Percentiles rank a stretch among this genome's conserved stretches.
phyloP scores from a whole-genome alignment of 2,797 vertebrate species.

The Intellagama lesueurii region DNA sequence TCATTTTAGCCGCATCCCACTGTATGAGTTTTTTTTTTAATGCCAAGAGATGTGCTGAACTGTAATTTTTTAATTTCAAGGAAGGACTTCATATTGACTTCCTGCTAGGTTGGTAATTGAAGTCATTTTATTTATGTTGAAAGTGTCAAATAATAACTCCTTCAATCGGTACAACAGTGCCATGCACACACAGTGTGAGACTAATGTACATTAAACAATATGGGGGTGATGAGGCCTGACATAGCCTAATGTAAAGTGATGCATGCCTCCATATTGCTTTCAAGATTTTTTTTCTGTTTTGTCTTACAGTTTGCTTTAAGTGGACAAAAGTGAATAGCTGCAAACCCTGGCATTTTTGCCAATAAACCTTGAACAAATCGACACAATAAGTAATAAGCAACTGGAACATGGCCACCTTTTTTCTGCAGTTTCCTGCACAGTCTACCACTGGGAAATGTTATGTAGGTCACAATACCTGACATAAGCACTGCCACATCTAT shows the following conservation, averaged over 20 bases:
- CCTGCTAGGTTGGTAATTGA: conserved; percentile 40
- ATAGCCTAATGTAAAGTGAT: conserved; percentile 40
- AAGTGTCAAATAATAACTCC: conserved; percentile 49
- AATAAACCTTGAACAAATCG: conserved; percentile 26
- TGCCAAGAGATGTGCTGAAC: conserved; percentile 22
- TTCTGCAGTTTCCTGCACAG: conserved; percentile 1
- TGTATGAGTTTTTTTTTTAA: conserved; percentile 29
- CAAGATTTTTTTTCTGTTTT: conserved; percentile 1
- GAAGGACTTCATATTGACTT: conserved; percentile 32
- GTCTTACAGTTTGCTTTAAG: conserved; percentile 20
- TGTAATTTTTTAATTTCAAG: conserved; percentile 47
- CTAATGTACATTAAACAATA: conserved; percentile 47
- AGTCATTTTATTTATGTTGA: conserved; percentile 39
- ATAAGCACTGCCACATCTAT: not conserved
- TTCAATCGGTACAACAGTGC: conserved; percentile 34
- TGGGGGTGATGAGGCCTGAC: conserved; percentile 45
- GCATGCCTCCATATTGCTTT: conserved; percentile 24
- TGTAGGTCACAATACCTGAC: conserved; percentile 34
- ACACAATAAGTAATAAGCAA: conserved; percentile 15
- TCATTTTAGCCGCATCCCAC: conserved; percentile 12
- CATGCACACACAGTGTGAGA: conserved; percentile 14
- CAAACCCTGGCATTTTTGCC: conserved; percentile 2
- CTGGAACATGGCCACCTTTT: conserved; percentile 15
- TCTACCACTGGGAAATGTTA: conserved; percentile 22
- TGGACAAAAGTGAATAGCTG: conserved; percentile 19